Base-by-base conservation (phyloP, 2,888 invertebrate genomes). In the Hyles lineata region DNA sequence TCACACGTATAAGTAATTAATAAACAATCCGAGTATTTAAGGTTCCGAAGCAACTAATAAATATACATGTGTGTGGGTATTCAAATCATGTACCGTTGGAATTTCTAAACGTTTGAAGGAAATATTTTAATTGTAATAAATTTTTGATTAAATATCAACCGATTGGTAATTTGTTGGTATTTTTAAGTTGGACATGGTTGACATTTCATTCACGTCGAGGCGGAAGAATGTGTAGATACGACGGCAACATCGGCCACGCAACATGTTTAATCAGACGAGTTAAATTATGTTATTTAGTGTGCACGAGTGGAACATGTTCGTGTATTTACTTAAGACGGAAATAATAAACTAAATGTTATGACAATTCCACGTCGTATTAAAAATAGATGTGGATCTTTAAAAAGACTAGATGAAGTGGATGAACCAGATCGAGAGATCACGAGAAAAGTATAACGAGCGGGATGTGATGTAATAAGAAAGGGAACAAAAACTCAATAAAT, bases 1-100 rank as follows among this genome's bases (percentile, higher is more conserved):
- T 62, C 62, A 61, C 71, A 52, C 62, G 71, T 71, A 71, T 50
- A 8, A 60, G 60, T 71, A 71, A 71, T 62, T 71, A 71, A 62
- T 62, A 71, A 71, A 71, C 50, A 60, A 50, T 62, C 21, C 11
- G 29, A 71, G 62, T 71, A 52, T 71, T 71, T 71, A 71, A 55
- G 62, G n/a, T n/a, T 71, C 67, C 67, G 23, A 50, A 67, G 67
- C 55, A n/a, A 7, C 50, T 67, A 23, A 67, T 67, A 50, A 67
- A 67, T 67, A 50, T 67, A 67, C 67, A 67, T 50, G 29, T 62
- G 35, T 43, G 43, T 32, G 62, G 32, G 43, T 67, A 67, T 50
- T 67, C 67, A 67, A 67, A 67, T 67, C 21, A 50, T 67, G 67
- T 67, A 67, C 67, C 67, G 67, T 67, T 67, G 67, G 67, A 67